Percentiles rank a stretch among this genome's conserved stretches.
Evolutionary conservation across 30 jellyfish, hydroid and myxozoan genomes (phyloP).

Genomic region (Rhopilema esculentum): DNA sequence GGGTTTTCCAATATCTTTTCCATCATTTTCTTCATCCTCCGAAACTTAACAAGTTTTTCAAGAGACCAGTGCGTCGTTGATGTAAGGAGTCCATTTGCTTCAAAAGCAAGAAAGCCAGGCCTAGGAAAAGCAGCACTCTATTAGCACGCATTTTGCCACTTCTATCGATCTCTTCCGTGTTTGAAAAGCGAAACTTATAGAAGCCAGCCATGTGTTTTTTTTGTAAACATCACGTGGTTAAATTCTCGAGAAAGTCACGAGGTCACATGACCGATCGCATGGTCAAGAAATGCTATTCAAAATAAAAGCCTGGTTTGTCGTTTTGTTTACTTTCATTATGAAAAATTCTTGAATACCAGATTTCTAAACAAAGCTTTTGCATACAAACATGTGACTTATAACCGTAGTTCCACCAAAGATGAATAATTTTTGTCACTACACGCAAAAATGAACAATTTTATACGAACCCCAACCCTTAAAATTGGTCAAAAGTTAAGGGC

Average conservation of each 20-base stretch:
- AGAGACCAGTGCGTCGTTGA: slow-evolving; percentile 57
- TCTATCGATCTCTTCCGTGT: neutral
- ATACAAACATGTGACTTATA: no score
- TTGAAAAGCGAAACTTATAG: slow-evolving; percentile 3
- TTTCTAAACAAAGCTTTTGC: no score
- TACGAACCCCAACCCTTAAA: no score
- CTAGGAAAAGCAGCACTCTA: slow-evolving; percentile 1
- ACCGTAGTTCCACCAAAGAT: no score
- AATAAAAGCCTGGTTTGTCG: neutral
- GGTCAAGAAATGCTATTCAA: neutral
- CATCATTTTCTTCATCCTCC: slow-evolving; percentile 34
- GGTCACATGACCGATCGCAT: slow-evolving; percentile 48
- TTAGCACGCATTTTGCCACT: slow-evolving; percentile 18
- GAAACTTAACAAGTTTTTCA: slow-evolving; percentile 30
- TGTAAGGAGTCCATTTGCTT: slow-evolving; percentile 47
- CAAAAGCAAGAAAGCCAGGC: slow-evolving; percentile 7
- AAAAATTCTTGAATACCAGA: no score
- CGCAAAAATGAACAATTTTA: no score
- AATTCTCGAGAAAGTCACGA: slow-evolving; percentile 53
- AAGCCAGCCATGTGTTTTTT: neutral
- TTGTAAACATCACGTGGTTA: neutral
- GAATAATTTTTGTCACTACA: no score
- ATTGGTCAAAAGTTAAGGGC: no score
- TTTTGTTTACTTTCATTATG: no score
- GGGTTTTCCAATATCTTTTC: slow-evolving; percentile 22